phyloP scores from a whole-genome alignment of 2,797 vertebrate species.

The Onychomys arenicola region DNA sequence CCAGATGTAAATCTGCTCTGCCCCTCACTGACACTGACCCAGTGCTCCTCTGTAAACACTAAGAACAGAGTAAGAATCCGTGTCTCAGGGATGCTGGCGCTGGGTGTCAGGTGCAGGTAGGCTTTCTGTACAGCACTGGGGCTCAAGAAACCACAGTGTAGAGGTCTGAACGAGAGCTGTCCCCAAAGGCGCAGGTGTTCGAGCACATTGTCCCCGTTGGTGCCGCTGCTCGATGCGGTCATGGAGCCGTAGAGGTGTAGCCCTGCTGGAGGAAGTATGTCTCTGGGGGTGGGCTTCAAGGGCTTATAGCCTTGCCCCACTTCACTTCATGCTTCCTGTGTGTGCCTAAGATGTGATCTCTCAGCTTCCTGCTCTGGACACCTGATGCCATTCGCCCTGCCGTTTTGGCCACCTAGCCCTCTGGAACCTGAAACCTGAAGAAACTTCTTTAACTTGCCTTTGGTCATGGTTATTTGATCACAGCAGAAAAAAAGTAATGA shows the following conservation, averaged over 20 bases:
- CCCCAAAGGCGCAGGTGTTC: not conserved
- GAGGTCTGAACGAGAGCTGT: not conserved
- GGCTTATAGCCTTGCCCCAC: not conserved
- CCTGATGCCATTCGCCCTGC: not conserved
- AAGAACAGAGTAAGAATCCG: not conserved
- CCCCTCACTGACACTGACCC: not conserved
- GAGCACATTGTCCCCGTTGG: not conserved
- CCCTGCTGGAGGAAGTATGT: not conserved
- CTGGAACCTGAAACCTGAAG: too few species aligned
- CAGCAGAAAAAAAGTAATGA: not conserved
- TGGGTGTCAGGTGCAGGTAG: not conserved
- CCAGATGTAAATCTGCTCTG: not conserved
- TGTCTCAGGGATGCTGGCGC: not conserved
- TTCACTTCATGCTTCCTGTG: not conserved
- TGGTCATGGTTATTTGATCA: not conserved
- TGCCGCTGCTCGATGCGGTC: not conserved
- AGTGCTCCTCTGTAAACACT: not conserved
- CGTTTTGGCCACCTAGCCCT: not conserved
- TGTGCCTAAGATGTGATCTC: not conserved
- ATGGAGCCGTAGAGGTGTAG: not conserved
- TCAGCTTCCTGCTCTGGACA: not conserved
- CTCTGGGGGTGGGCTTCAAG: not conserved
- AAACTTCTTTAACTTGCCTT: not conserved
- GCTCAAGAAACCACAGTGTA: not conserved
- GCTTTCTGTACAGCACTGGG: not conserved